Percentiles rank a stretch among this genome's conserved stretches.
These are phyloP conservation scores for Megaceryle maxima DNA, from an alignment of 2,113 vertebrate genomes.

Conservation along the genomic window DNA sequence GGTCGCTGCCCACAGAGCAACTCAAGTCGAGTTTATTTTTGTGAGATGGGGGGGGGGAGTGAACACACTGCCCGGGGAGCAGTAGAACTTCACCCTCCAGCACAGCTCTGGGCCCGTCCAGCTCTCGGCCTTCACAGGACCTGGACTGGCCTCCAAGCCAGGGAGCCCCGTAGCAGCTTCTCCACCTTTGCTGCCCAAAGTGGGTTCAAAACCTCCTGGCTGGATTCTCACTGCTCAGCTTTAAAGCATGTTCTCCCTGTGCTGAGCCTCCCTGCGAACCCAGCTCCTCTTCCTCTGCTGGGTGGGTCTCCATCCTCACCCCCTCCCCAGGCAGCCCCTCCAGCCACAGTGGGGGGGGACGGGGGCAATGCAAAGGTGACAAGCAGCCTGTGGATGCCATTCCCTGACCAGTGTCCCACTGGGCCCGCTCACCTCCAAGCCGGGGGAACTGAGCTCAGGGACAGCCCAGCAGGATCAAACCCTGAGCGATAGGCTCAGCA, in stretches of 20 bases:
- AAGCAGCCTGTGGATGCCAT: rapidly evolving
- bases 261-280: background rate
- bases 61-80: rapidly evolving
- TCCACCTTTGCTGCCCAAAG: background rate
- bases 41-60: background rate
- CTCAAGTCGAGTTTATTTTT: background rate
- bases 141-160: rapidly evolving
- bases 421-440: background rate
- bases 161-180: background rate
- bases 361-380: background rate
- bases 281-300: background rate
- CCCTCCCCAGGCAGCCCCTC: background rate
- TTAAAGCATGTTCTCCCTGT: background rate
- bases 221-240: background rate
- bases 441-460: background rate
- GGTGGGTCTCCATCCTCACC: background rate
- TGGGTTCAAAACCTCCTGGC: background rate
- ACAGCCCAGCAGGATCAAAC: rapidly evolving
- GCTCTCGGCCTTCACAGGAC: background rate
- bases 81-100: background rate
- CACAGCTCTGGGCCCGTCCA: background rate
- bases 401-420: rapidly evolving
- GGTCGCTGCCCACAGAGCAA: rapidly evolving
- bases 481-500: background rate
- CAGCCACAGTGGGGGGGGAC: background rate